Percentiles rank a stretch among this genome's conserved stretches.
These are phyloP conservation scores for Mobula hypostoma DNA, from an alignment of 2,113 vertebrate genomes.

Conservation along the genomic window DNA sequence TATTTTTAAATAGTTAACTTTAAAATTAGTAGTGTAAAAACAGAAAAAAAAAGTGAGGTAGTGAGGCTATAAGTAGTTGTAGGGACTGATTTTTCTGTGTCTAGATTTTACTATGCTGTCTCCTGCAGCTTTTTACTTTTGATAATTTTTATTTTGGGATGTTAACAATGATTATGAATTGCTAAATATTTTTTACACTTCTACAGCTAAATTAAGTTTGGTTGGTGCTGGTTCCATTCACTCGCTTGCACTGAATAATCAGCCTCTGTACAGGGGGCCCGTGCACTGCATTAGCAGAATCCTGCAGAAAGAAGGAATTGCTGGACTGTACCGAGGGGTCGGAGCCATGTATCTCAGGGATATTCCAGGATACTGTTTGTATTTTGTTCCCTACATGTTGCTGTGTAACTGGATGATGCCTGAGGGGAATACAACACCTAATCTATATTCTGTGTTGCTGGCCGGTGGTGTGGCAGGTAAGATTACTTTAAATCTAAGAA, in stretches of 20 bases:
- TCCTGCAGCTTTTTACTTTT: background rate
- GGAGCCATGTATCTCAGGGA: constrained; percentile 87
- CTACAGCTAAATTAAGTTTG: constrained; percentile 56
- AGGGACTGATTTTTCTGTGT: background rate
- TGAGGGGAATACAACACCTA: constrained; percentile 53
- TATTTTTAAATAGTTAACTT: too few species aligned
- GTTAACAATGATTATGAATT: background rate
- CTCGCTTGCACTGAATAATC: constrained; percentile 47
- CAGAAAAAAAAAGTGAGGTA: too few species aligned
- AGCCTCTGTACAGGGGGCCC: constrained; percentile 68
- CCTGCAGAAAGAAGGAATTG: constrained; percentile 72
- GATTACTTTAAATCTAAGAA: constrained; percentile 32
- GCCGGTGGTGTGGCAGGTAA: constrained; percentile 88
- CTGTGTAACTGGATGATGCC: constrained; percentile 72
- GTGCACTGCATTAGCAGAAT: constrained; percentile 80
- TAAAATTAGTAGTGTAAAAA: too few species aligned
- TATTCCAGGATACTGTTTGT: constrained; percentile 81
- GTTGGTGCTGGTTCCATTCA: constrained; percentile 54
- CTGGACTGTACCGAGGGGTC: constrained; percentile 76
- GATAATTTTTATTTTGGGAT: constrained; percentile 12
- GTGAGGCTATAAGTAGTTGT: background rate
- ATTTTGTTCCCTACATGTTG: constrained; percentile 82
- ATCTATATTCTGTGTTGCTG: constrained; percentile 69
- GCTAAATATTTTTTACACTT: constrained; percentile 22
- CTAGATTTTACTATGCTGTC: background rate